Evolutionary conservation across 1,140 invertebrate genomes (phyloP).

Genomic region (Phymastichus coffea): DNA sequence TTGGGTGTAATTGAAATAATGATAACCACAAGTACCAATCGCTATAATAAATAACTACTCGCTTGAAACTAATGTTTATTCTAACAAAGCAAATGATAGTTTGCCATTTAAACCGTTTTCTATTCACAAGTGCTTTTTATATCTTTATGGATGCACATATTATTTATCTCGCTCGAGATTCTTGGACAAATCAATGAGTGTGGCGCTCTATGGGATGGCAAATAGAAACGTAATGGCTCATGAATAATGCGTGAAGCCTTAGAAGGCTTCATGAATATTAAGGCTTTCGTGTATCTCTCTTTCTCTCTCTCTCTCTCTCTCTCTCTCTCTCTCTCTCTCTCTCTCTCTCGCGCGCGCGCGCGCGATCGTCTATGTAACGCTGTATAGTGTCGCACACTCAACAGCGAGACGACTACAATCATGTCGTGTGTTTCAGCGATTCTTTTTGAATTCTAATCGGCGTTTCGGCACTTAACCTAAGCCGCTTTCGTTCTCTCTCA

Average conservation of each 20-base stretch:
- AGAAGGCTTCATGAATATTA: slow-evolving; percentile 18
- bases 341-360: not conserved
- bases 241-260: slow-evolving; percentile 15
- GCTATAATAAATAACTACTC: too few species aligned
- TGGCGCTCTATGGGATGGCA: too few species aligned
- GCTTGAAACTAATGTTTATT: too few species aligned
- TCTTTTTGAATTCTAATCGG: slow-evolving; percentile 19
- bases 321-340: not conserved
- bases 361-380: too few species aligned
- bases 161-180: too few species aligned
- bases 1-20: too few species aligned
- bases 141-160: too few species aligned
- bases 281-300: slow-evolving; percentile 1
- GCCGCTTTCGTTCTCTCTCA: not conserved
- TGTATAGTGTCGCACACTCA: too few species aligned
- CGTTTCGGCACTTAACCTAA: slow-evolving; percentile 10
- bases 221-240: not conserved
- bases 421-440: slow-evolving; percentile 3
- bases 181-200: slow-evolving; percentile 5
- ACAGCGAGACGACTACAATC: slow-evolving; percentile 1
- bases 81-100: too few species aligned
- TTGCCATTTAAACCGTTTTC: too few species aligned
- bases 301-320: slow-evolving; percentile 6
- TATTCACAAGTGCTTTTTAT: too few species aligned
- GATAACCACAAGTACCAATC: too few species aligned